Evolutionary conservation across 2,888 invertebrate genomes (phyloP).

Genomic region (Bedellia somnulentella): DNA sequence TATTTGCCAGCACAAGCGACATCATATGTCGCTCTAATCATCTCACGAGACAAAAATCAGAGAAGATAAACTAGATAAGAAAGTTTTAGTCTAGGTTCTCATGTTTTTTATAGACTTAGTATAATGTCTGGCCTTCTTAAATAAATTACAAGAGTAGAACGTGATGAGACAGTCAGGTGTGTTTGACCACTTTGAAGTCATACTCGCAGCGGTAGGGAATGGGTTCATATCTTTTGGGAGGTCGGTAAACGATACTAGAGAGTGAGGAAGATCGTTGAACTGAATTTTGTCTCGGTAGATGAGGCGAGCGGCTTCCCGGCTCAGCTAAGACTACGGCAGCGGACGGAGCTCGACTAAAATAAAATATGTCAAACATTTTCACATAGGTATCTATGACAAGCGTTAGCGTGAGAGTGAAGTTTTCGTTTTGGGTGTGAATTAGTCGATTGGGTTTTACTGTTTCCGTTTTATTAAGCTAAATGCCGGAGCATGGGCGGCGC

Average conservation of each 20-base stretch:
- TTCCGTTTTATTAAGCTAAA: conserved; percentile 53
- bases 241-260: too few species aligned
- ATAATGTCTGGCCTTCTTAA: too few species aligned
- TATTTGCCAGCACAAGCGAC: conserved; percentile 55
- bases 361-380: conserved; percentile 54
- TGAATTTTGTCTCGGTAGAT: conserved; percentile 63
- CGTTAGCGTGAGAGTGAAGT: conserved; percentile 63
- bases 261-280: conserved; percentile 30
- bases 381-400: conserved; percentile 63
- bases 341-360: conserved; percentile 54
- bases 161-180: too few species aligned
- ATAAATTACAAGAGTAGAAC: too few species aligned
- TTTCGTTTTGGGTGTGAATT: conserved; percentile 62
- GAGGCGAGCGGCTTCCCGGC: conserved; percentile 50
- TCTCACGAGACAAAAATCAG: conserved; percentile 63
- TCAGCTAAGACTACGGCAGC: conserved; percentile 45
- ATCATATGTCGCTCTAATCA: conserved; percentile 42
- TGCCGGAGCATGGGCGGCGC: conserved; percentile 46
- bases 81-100: too few species aligned
- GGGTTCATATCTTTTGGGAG: too few species aligned
- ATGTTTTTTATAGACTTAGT: too few species aligned
- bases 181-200: too few species aligned
- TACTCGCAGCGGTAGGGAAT: too few species aligned
- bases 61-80: too few species aligned
- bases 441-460: conserved; percentile 62